Evolutionary conservation across 2,113 vertebrate species (phyloP).

Genomic region (Myiozetetes cayanensis): DNA sequence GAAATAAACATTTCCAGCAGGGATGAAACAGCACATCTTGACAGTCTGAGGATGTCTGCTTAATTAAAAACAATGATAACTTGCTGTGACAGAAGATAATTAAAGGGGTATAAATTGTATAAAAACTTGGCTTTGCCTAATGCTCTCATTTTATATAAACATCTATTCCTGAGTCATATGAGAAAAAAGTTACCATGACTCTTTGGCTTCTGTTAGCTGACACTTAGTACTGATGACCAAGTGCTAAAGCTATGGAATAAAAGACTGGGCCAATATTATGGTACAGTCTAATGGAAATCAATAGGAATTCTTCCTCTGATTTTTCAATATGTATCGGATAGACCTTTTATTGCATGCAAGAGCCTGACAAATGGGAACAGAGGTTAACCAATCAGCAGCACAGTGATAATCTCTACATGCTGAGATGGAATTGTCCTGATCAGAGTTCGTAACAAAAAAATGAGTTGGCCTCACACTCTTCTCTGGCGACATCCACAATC

Average conservation of each 20-base stretch:
- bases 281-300: neutral
- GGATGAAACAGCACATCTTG: neutral
- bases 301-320: neutral
- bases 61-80: constrained; percentile 30
- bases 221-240: neutral
- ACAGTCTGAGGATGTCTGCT: neutral
- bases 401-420: neutral
- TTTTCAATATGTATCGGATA: neutral
- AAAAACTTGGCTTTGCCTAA: neutral
- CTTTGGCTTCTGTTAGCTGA: neutral
- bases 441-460: constrained; percentile 8
- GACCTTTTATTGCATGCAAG: neutral
- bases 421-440: neutral
- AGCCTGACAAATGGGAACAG: neutral
- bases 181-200: neutral
- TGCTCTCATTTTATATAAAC: neutral
- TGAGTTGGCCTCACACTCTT: constrained; percentile 33
- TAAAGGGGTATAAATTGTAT: neutral
- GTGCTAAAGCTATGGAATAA: neutral
- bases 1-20: neutral
- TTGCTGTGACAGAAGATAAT: constrained; percentile 20
- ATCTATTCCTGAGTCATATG: neutral
- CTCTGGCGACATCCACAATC: neutral
- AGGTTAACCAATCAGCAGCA: neutral
- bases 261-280: neutral